Evolutionary conservation across 35 echinoderm and acorn worm species (phyloP), one percentile per base, ranked within the genome.

Genomic region (Apostichopus japonicus): DNA sequence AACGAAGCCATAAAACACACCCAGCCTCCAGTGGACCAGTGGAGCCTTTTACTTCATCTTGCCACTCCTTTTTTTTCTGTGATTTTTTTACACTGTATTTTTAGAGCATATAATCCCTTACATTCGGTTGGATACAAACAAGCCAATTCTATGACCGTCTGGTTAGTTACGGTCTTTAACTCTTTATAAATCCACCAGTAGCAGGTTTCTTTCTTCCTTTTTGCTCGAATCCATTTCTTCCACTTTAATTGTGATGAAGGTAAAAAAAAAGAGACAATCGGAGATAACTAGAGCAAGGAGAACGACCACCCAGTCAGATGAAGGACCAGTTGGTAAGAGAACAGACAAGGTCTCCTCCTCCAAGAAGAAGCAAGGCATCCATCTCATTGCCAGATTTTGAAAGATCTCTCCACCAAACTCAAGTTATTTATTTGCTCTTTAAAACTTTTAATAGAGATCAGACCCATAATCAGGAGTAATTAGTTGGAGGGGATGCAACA

Each of bases 111-210:
- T 44, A 67, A 67, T 67, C 63, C 63, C 11, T 11, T 67, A 67
- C 63, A 67, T 19, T 67, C 19, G 63, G 11, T 15, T 67, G 63
- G 63, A 67, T 11, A 67, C 11, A 67, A 67, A 19, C 63, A 67
- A 19, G 63, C 63, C 63, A 15, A 15, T 67, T 67, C 19, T 19
- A 15, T 67, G 63, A 15, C 19, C 11, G 63, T 67, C 19, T 67
- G 63, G 63, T 11, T 83, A 53, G 79, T 83, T 83, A 24, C 24
- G 79, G 79, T 83, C 79, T 83, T 83, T 83, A 83, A 83, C 24
- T 52, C 54, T 83, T 83, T 83, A 55, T 56, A 83, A 55, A 83
- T 54, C 63, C 79, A 83, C 79, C 79, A 83, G 79, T 83, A 83
- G 79, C 79, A 83, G 79, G 79, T 54, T 83, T 83, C 79, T 15